Evolutionary conservation across 2,888 invertebrate genomes (phyloP).

Genomic region (Cynaeus angustus): DNA sequence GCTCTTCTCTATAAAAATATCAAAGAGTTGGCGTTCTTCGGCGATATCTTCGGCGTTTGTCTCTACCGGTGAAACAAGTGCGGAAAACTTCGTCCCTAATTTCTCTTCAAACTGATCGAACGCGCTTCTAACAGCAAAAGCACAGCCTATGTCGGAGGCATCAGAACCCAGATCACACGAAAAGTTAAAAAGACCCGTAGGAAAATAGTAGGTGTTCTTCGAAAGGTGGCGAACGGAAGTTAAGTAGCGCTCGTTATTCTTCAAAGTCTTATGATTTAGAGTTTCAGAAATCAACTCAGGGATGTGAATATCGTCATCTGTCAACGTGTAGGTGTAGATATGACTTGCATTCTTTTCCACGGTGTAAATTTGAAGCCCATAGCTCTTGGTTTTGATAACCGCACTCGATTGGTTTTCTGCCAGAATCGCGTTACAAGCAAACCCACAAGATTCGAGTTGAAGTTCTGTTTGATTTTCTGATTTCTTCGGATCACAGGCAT

Average conservation of each 20-base stretch:
- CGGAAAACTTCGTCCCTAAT: slow-evolving; percentile 16
- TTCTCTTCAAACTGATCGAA: slow-evolving; percentile 39
- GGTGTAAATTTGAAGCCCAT: slow-evolving; percentile 74
- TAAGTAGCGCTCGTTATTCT: slow-evolving; percentile 75
- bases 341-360: slow-evolving; percentile 64
- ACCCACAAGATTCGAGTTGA: slow-evolving; percentile 76
- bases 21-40: slow-evolving; percentile 59
- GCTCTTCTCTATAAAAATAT: slow-evolving; percentile 53
- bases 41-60: slow-evolving; percentile 53
- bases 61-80: slow-evolving; percentile 11
- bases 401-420: slow-evolving; percentile 71
- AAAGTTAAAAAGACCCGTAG: slow-evolving; percentile 74
- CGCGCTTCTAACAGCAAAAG: slow-evolving; percentile 56
- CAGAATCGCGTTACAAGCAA: slow-evolving; percentile 74
- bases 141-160: slow-evolving; percentile 49
- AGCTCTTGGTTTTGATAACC: slow-evolving; percentile 73
- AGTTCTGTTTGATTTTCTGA: slow-evolving; percentile 69
- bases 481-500: slow-evolving; percentile 73
- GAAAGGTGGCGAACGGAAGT: slow-evolving; percentile 76
- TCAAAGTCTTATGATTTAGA: slow-evolving; percentile 74
- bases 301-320: slow-evolving; percentile 55
- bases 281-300: slow-evolving; percentile 64
- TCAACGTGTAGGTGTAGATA: slow-evolving; percentile 70
- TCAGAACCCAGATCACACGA: slow-evolving; percentile 58
- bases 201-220: slow-evolving; percentile 76